Base-by-base conservation (phyloP, 2,797 vertebrate species). In the Hylomyscus alleni region DNA sequence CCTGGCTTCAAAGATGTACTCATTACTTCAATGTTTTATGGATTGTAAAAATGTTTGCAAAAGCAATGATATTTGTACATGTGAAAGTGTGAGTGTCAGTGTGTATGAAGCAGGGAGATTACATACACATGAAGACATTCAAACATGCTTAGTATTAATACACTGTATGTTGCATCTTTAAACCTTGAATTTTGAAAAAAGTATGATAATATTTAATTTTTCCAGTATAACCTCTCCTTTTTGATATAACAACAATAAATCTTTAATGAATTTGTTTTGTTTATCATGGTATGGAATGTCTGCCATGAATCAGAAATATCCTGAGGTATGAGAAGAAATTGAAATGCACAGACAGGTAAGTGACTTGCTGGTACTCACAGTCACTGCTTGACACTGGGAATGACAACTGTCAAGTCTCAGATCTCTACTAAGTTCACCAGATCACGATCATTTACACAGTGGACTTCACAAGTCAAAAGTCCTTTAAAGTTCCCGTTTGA, bases 401-500 rank as follows among this genome's bases (percentile, higher is more conserved):
- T 84, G 85, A 91, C 93, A 95, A 90, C 93, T 97, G 75, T 72
- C 60, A 90, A 82, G 95, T 91, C 94, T 98, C 93, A 97, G 98
- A 97, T 98, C 96, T 96, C 82, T 78, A 83, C 90, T 96, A 73
- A 96, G 97, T 97, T 96, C 97, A 96, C 92, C 80, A 88, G 95
- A 97, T 97, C 97, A 96, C 1, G 56, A 92, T 93, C 96, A 78
- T 97, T 97, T 94, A 94, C 82, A 95, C 86, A 94, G 95, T 90
- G 96, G 86, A 96, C 93, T 98, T 98, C 96, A 97, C 54, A 98
- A 94, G 96, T 75, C 29, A 85, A 81, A 97, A 96, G 87, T 7
- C 9, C 76, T 97, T 98, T 97, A 58, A 98, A 97, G 96, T 89
- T 56, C 22, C 95, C 93, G 50, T 98, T 96, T 96, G 97, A 98